Percentiles rank a stretch among this genome's conserved stretches.
Conservation (phyloP, 23 tunicate genomes). For the Trididemnum miniatum region DNA sequence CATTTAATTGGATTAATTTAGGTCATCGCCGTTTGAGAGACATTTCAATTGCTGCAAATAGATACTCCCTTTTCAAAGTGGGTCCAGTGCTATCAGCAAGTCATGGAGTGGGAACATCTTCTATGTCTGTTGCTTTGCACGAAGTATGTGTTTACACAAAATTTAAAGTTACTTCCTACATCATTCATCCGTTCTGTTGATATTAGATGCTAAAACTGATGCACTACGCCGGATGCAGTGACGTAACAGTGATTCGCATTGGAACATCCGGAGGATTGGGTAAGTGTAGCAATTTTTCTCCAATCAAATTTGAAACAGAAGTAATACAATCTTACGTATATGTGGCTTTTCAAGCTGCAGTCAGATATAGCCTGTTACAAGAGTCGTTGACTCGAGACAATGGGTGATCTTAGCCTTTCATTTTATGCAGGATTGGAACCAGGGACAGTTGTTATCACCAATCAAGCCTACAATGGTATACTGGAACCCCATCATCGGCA, state of each 20-base stretch:
- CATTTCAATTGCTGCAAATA: constrained; percentile 41
- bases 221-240: constrained; percentile 60
- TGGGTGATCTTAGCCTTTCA: neutral
- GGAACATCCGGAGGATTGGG: constrained; percentile 96
- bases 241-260: constrained; percentile 70
- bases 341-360: too few species aligned
- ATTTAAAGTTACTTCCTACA: too few species aligned
- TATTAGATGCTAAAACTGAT: constrained; percentile 71
- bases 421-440: constrained; percentile 59
- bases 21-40: neutral
- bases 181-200: too few species aligned
- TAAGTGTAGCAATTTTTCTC: constrained; percentile 10
- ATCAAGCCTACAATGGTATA: constrained; percentile 61
- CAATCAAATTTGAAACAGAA: neutral
- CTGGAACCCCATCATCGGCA: constrained; percentile 46
- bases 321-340: too few species aligned
- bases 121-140: constrained; percentile 72
- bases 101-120: constrained; percentile 91
- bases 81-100: constrained; percentile 77
- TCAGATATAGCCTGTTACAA: too few species aligned
- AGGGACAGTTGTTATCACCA: constrained; percentile 86
- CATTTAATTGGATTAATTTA: too few species aligned
- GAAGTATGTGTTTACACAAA: constrained; percentile 48
- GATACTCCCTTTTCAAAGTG: constrained; percentile 86
- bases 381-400: too few species aligned